Conservation (phyloP, 1,140 invertebrate species). For the Conus ventricosus region DNA sequence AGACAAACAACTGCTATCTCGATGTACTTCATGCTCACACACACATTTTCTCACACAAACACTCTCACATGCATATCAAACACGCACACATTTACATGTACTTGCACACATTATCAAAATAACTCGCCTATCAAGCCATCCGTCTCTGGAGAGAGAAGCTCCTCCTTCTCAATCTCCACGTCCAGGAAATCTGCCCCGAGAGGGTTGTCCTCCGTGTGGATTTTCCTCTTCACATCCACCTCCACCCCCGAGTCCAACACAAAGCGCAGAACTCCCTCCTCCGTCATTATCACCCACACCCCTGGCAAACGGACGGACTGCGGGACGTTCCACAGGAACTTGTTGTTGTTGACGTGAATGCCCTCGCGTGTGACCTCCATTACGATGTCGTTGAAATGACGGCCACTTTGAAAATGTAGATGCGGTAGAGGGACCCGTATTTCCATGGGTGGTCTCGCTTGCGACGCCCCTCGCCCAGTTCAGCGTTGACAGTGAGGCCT, state of each 20-base stretch:
- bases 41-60: constrained; percentile 1
- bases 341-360: constrained; percentile 9
- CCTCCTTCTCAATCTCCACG: constrained; percentile 51
- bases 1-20: too few relatives aligned
- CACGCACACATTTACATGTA: background rate
- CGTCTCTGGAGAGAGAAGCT: constrained; percentile 35
- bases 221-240: constrained; percentile 32
- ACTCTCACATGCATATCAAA: background rate
- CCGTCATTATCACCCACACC: background rate
- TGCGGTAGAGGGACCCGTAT: background rate
- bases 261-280: constrained; percentile 24
- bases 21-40: background rate
- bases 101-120: background rate
- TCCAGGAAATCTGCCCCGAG: constrained; percentile 47
- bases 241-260: constrained; percentile 43
- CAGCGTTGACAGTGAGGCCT: constrained; percentile 36
- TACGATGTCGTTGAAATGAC: constrained; percentile 19
- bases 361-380: constrained; percentile 17
- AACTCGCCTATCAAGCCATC: constrained; percentile 51
- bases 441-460: background rate
- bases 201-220: constrained; percentile 11
- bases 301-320: background rate
- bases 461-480: constrained; percentile 13
- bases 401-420: constrained; percentile 32
- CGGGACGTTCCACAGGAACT: constrained; percentile 41